These are phyloP conservation scores for Myrmecobius fasciatus DNA, from an alignment of 2,113 vertebrate species.

Conservation along the genomic window DNA sequence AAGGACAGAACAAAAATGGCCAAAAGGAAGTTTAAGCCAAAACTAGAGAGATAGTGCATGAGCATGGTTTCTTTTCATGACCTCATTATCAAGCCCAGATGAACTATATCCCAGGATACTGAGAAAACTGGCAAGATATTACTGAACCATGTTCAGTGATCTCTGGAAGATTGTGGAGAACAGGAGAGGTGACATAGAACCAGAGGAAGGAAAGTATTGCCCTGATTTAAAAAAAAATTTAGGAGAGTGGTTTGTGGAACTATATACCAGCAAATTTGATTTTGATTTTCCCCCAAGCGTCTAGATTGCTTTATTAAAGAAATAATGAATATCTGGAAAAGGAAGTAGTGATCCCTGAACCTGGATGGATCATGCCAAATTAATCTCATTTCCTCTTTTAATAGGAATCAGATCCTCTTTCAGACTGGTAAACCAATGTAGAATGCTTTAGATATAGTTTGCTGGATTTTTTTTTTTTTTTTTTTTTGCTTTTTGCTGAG, in stretches of 20 bases:
- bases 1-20: not conserved
- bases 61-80: not conserved
- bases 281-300: not conserved
- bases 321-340: not conserved
- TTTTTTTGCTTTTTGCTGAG: too few species aligned
- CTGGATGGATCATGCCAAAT: not conserved
- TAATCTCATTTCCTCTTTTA: not conserved
- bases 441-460: not conserved
- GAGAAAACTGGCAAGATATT: not conserved
- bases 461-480: too few species aligned
- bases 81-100: not conserved
- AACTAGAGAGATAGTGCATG: not conserved
- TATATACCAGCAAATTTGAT: not conserved
- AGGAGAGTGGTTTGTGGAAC: not conserved
- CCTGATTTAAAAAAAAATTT: not conserved
- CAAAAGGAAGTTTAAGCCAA: not conserved
- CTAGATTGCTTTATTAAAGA: not conserved
- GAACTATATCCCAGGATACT: not conserved
- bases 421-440: not conserved
- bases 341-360: not conserved
- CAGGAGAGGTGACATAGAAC: not conserved
- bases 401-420: not conserved
- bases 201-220: not conserved
- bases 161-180: not conserved
- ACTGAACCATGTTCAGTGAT: not conserved